phyloP scores from a whole-genome alignment of 1,140 invertebrate species.

The Archegozetes longisetosus region DNA sequence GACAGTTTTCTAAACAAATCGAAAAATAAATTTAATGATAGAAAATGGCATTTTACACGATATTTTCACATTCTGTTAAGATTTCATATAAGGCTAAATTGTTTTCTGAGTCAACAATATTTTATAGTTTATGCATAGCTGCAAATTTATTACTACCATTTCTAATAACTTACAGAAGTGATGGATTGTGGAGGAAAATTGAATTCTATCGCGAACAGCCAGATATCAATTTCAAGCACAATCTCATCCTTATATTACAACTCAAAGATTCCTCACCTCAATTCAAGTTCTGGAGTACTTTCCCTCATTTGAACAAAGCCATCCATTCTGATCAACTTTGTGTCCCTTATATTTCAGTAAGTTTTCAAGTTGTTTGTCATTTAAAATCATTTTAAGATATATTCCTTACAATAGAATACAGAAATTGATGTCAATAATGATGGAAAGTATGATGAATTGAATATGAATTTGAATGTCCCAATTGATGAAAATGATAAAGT shows the following conservation, averaged over 20 bases:
- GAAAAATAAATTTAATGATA: neutral
- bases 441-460: neutral
- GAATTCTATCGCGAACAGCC: conserved; percentile 3
- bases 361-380: neutral
- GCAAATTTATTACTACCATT: neutral
- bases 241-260: neutral
- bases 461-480: neutral
- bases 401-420: neutral
- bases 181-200: neutral
- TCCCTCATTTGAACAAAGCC: neutral
- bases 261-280: neutral
- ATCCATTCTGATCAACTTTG: neutral
- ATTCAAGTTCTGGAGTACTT: neutral
- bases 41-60: neutral
- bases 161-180: neutral
- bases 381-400: neutral
- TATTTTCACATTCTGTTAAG: neutral
- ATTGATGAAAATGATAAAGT: neutral
- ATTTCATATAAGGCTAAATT: neutral
- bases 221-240: neutral
- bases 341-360: neutral
- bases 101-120: neutral
- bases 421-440: neutral
- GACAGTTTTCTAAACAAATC: neutral
- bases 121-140: neutral